phyloP scores from a whole-genome alignment of 2,888 invertebrate genomes.

The Pollenia amentaria region DNA sequence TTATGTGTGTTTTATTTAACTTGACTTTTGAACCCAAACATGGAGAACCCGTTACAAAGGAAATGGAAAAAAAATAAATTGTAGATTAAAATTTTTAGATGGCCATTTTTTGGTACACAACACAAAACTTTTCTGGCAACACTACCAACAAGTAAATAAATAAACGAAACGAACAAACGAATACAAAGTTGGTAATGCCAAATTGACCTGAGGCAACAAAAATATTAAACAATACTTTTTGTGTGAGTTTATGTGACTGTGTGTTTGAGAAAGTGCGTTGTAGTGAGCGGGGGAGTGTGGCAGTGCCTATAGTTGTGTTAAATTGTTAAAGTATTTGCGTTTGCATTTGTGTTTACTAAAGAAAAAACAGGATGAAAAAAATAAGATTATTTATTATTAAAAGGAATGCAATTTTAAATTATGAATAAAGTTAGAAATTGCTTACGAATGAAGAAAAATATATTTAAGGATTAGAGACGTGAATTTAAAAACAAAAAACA shows the following conservation, averaged over 20 bases:
- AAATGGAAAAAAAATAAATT: no score
- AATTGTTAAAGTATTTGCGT: neutral
- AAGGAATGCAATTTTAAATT: slow-evolving; percentile 49
- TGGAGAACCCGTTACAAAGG: no score
- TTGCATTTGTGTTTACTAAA: slow-evolving; percentile 8
- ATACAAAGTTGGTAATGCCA: slow-evolving; percentile 51
- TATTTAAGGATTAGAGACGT: neutral
- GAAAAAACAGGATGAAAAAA: slow-evolving; percentile 11
- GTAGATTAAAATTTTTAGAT: no score
- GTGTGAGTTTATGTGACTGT: neutral
- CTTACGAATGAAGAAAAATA: neutral
- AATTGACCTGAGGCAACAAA: slow-evolving; percentile 63
- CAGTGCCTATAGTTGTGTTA: no score
- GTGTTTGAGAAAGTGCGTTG: neutral
- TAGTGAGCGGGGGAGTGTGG: neutral
- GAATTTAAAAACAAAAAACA: no score
- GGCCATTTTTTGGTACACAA: no score
- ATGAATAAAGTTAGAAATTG: slow-evolving; percentile 8
- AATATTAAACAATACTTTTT: slow-evolving; percentile 60
- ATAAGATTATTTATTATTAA: neutral
- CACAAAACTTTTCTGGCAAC: no score
- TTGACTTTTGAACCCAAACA: no score
- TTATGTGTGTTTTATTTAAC: no score
- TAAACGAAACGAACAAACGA: slow-evolving; percentile 52
- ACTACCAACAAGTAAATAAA: slow-evolving; percentile 27